These are phyloP conservation scores for Ginglymostoma cirratum DNA, from an alignment of 2,113 vertebrate species.

Conservation along the genomic window DNA sequence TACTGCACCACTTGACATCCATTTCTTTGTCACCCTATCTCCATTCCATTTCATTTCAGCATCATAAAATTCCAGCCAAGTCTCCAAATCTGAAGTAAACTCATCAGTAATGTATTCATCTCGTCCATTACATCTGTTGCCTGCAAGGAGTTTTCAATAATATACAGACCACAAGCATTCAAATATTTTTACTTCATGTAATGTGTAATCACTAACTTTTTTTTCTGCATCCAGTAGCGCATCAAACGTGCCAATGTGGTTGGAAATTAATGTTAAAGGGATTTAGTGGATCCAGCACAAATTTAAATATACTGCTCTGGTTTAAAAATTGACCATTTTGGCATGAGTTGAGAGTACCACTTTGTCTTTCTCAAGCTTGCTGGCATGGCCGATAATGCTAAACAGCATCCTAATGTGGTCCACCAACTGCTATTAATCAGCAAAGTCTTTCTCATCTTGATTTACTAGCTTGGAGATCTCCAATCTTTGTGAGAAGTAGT, in stretches of 20 bases:
- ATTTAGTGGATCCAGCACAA: background rate
- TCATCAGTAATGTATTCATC: background rate
- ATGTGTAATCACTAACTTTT: background rate
- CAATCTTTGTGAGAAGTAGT: background rate
- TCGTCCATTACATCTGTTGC: background rate
- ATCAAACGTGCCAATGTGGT: background rate
- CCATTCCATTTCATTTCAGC: too few species aligned
- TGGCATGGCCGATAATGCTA: background rate
- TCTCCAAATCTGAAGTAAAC: background rate
- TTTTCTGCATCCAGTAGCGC: background rate
- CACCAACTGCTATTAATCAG: slow-evolving; percentile 28
- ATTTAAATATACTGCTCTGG: background rate
- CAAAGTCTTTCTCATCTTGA: background rate
- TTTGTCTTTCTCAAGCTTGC: background rate
- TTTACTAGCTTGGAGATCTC: background rate
- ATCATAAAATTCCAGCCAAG: too few species aligned
- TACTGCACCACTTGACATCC: too few species aligned
- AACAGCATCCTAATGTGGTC: background rate
- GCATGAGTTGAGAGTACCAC: background rate
- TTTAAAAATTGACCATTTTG: background rate
- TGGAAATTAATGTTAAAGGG: background rate
- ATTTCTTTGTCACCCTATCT: too few species aligned
- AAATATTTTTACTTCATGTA: background rate
- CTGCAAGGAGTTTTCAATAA: background rate
- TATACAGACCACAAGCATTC: background rate